Evolutionary conservation across 2,113 vertebrate genomes (phyloP).

Genomic region (Theristicus caerulescens): DNA sequence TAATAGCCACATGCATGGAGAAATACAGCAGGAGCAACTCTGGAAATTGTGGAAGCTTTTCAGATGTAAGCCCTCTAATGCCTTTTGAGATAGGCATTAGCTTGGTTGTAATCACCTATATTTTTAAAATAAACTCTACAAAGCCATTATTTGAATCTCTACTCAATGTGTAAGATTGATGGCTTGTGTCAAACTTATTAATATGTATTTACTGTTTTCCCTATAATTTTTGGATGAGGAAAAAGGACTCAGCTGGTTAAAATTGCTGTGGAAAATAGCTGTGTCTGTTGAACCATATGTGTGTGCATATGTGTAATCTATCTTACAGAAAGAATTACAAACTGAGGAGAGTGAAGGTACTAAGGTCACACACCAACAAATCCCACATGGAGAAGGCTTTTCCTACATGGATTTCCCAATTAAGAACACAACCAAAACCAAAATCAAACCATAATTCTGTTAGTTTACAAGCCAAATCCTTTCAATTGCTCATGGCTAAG

Average conservation of each 20-base stretch:
- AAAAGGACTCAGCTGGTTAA: not conserved
- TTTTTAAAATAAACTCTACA: not conserved
- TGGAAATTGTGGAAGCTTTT: not conserved
- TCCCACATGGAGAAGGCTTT: not conserved
- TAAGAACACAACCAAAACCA: not conserved
- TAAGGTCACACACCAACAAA: constrained; percentile 21
- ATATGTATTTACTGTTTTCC: not conserved
- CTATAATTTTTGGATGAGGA: not conserved
- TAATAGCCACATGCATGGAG: not conserved
- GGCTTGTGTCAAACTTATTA: not conserved
- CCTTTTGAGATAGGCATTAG: not conserved
- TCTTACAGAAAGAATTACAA: not conserved
- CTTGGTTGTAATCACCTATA: not conserved
- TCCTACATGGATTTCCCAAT: not conserved
- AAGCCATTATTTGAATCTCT: not conserved
- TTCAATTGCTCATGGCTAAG: not conserved
- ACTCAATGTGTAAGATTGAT: not conserved
- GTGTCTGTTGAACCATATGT: not conserved
- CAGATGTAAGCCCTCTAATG: not conserved
- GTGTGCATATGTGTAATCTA: not conserved
- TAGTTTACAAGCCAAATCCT: not conserved
- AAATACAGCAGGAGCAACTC: not conserved
- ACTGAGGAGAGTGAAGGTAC: not conserved
- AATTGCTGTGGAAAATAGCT: not conserved
- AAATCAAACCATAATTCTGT: not conserved